Conservation (phyloP, 1,140 invertebrate genomes). For the Drosophila truncata region DNA sequence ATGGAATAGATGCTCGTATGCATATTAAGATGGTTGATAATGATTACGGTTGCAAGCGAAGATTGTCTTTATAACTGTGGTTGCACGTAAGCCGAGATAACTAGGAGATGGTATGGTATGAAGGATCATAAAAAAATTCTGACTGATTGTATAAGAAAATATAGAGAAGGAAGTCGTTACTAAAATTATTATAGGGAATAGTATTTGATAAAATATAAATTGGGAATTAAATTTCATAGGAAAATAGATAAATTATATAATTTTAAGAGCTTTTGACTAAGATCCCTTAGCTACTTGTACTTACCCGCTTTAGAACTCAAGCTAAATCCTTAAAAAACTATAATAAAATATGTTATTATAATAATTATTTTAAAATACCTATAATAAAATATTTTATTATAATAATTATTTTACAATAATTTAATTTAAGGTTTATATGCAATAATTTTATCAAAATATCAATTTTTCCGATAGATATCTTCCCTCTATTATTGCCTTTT, state of each 20-base stretch:
- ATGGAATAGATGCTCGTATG: conserved; percentile 24
- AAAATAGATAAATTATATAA: no score
- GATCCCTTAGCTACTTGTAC: background rate
- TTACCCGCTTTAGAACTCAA: no score
- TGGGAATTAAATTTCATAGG: background rate
- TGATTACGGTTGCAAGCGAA: conserved; percentile 19
- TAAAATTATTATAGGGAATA: background rate
- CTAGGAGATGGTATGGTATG: background rate
- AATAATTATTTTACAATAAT: no score
- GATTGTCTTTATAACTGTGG: conserved; percentile 10
- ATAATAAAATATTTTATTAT: no score
- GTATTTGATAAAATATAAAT: background rate
- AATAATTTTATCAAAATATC: no score
- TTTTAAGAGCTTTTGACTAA: background rate
- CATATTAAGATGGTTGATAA: conserved; percentile 39
- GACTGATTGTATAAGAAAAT: background rate
- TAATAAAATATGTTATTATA: no score
- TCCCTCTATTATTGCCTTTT: no score
- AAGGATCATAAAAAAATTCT: no score
- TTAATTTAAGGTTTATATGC: no score
- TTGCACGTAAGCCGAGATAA: background rate
- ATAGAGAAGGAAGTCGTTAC: background rate
- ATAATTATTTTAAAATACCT: no score
- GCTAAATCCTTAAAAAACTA: background rate
- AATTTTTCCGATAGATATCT: no score